Evolutionary conservation across 1,140 invertebrate species (phyloP), one percentile per base, ranked within the genome.

Genomic region (Dinoponera quadriceps): DNA sequence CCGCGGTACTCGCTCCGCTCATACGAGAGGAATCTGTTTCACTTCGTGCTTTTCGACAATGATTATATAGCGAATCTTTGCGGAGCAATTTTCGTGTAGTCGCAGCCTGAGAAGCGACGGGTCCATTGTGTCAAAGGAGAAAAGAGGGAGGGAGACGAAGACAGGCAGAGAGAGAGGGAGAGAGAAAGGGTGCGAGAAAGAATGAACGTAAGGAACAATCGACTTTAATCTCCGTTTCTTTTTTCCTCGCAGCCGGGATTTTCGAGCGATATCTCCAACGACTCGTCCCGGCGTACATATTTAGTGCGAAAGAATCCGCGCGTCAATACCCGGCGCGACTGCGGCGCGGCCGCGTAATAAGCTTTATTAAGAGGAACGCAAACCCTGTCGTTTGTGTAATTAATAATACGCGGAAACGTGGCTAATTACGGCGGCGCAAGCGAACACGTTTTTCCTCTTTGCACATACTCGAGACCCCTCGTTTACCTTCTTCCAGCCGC

Each of bases 341-440:
- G 22, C 18, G 16, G 16, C 22, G 25, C 63, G 22, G n/a, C 63
- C 16, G 33, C 5, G 2, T 80, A 59, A 80, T 25, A 33, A 29
- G 22, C 33, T 69, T 71, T 69, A 71, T 80, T 71, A 71, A 71
- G n/a, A 48, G 25, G 2, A 27, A 55, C 33, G 65, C 33, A 44
- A 59, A 80, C 9, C 51, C 14, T 38, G 38, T 80, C 51, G 22
- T 80, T 80, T 29, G 33, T 44, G 65, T 71, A 59, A 80, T 78
- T 80, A 80, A 71, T 80, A 71, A 78, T 44, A 73, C 73, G 44
- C n/a, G 75, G 69, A 86, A 86, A 66, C 75, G 82, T 84, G 29
- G 51, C 44, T 66, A 80, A 80, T 71, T 80, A 80, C 13, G 44
- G 14, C 22, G 16, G 16, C n/a, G 13, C 4, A 38, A 66, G 22